Percentiles rank a stretch among this genome's conserved stretches.
These are phyloP conservation scores for Athrips mouffetella DNA, from an alignment of 2,888 invertebrate species.

Conservation along the genomic window DNA sequence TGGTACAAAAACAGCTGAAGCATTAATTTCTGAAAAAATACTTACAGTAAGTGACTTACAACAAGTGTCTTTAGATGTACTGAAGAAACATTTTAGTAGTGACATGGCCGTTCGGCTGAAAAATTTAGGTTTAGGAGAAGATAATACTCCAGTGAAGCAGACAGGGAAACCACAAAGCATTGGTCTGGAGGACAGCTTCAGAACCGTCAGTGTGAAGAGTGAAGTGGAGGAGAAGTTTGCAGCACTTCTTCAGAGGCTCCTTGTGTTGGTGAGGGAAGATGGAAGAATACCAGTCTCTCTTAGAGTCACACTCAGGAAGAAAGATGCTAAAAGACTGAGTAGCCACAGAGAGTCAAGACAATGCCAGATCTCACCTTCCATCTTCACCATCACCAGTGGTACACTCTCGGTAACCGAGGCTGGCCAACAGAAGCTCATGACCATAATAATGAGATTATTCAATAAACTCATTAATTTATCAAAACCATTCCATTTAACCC, in stretches of 20 bases:
- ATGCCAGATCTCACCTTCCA: constrained; percentile 83
- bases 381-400: constrained; percentile 76
- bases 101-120: constrained; percentile 84
- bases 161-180: constrained; percentile 88
- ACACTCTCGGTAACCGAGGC: constrained; percentile 70
- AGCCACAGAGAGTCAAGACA: constrained; percentile 87
- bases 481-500: constrained; percentile 87
- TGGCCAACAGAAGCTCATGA: constrained; percentile 82
- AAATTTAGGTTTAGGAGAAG: constrained; percentile 86
- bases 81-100: constrained; percentile 81
- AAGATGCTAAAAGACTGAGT: constrained; percentile 81
- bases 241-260: constrained; percentile 82
- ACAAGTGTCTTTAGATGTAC: constrained; percentile 73
- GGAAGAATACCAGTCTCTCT: constrained; percentile 87
- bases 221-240: constrained; percentile 86
- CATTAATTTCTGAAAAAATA: constrained; percentile 82
- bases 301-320: constrained; percentile 85
- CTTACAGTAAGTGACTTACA: constrained; percentile 83
- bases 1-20: constrained; percentile 83
- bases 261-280: constrained; percentile 86
- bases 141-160: constrained; percentile 83
- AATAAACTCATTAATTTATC: constrained; percentile 84
- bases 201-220: constrained; percentile 83
- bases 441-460: constrained; percentile 85
- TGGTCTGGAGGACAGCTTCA: constrained; percentile 88